A percentile compares a stretch with the other conserved stretches of the same genome.
Evolutionary conservation across 2,113 vertebrate genomes (phyloP).

Genomic region (Catharus fuscescens): DNA sequence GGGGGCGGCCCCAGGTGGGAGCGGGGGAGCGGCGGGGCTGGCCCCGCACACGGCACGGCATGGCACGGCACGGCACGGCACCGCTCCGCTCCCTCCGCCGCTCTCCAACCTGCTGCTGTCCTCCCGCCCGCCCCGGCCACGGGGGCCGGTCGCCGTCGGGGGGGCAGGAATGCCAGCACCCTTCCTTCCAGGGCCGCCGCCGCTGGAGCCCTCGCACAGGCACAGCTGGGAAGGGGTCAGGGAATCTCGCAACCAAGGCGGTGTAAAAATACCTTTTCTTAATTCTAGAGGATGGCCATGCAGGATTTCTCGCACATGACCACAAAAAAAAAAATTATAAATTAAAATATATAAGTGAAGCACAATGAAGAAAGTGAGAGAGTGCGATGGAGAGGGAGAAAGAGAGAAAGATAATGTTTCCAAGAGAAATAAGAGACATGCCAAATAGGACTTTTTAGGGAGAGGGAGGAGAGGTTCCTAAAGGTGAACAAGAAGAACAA

Average conservation of each 20-base stretch:
- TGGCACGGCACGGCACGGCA: neutral
- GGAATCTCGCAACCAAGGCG: neutral
- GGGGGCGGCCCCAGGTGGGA: neutral
- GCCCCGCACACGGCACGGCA: neutral
- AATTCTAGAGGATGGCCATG: neutral
- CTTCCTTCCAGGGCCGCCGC: neutral
- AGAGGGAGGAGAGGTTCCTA: neutral
- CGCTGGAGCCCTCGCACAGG: neutral
- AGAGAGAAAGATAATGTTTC: constrained; percentile 47
- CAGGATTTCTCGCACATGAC: neutral
- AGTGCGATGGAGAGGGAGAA: neutral
- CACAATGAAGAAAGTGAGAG: constrained; percentile 31
- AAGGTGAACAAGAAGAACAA: neutral
- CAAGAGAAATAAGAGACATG: constrained; percentile 26
- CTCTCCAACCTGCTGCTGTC: constrained; percentile 57
- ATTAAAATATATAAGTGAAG: neutral
- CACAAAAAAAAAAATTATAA: neutral
- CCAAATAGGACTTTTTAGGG: neutral
- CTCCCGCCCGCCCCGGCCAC: constrained; percentile 3
- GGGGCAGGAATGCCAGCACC: neutral
- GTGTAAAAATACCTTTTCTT: neutral
- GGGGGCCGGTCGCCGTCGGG: neutral
- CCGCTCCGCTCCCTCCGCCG: neutral
- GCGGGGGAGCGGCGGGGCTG: neutral
- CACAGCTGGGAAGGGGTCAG: neutral